Percentiles rank a stretch among this genome's conserved stretches.
Conservation (phyloP, 2,888 invertebrate genomes). For the Malachius bipustulatus region DNA sequence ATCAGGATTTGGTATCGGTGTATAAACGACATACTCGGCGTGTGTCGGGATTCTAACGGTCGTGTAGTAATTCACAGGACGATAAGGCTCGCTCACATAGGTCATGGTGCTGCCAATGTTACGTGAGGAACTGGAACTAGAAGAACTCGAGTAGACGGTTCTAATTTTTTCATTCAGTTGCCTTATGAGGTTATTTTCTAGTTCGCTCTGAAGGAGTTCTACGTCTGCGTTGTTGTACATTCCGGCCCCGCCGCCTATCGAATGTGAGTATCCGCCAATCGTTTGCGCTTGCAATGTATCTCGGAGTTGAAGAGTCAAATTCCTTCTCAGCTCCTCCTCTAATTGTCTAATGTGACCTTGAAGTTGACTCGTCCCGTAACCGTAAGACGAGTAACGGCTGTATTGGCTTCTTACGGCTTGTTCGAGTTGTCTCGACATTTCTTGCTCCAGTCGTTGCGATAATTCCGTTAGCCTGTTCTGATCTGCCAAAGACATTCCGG, state of each 20-base stretch:
- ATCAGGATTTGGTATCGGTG: slow-evolving; percentile 23
- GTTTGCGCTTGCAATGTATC: slow-evolving; percentile 26
- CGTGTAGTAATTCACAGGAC: slow-evolving; percentile 5
- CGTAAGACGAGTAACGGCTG: slow-evolving; percentile 11
- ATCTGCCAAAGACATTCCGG: slow-evolving; percentile 1
- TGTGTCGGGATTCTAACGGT: slow-evolving; percentile 4
- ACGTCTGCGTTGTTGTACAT: slow-evolving; percentile 31
- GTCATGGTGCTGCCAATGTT: slow-evolving; percentile 1
- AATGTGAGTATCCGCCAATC: slow-evolving; percentile 22
- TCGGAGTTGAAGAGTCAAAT: slow-evolving; percentile 29
- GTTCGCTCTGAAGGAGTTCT: slow-evolving; percentile 25
- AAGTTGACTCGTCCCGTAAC: slow-evolving; percentile 14
- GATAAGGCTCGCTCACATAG: neutral
- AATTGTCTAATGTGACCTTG: slow-evolving; percentile 23
- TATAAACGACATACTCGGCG: slow-evolving; percentile 17
- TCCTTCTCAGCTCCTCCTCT: slow-evolving; percentile 30
- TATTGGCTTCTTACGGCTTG: slow-evolving; percentile 22
- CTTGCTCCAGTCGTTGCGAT: slow-evolving; percentile 23
- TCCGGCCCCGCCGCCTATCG: slow-evolving; percentile 19
- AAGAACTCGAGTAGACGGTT: slow-evolving; percentile 13
- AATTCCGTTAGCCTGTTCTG: slow-evolving; percentile 1
- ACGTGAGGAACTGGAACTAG: slow-evolving; percentile 7
- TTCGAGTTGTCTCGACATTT: slow-evolving; percentile 28
- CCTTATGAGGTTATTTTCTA: slow-evolving; percentile 27
- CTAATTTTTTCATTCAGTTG: slow-evolving; percentile 22